These are phyloP conservation scores for Oscheius sp. DNA, from an alignment of 2,888 invertebrate genomes.

Conservation along the genomic window DNA sequence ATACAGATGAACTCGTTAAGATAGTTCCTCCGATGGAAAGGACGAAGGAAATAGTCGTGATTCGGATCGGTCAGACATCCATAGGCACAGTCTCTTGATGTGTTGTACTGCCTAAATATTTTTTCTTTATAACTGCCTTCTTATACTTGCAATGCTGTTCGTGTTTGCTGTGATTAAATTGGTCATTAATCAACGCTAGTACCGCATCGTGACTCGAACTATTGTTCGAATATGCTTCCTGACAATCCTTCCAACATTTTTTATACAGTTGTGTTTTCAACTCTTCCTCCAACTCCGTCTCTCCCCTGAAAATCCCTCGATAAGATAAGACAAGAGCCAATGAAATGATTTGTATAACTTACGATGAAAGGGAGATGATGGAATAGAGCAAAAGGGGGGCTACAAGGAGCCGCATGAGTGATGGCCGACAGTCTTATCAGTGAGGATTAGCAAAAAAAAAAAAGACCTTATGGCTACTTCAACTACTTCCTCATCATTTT, in stretches of 20 bases:
- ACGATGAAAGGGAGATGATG: too few species aligned
- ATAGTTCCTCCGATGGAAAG: slow-evolving; percentile 29
- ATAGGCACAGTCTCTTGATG: slow-evolving; percentile 20
- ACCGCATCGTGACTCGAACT: slow-evolving; percentile 22
- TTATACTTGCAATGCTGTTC: slow-evolving; percentile 24
- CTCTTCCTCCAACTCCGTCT: slow-evolving; percentile 22
- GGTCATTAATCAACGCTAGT: slow-evolving; percentile 24
- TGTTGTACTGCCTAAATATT: slow-evolving; percentile 9
- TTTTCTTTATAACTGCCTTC: not conserved
- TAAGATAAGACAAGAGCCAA: not conserved
- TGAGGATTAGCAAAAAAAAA: not conserved
- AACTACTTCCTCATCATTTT: not conserved
- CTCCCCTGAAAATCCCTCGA: not conserved
- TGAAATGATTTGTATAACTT: not conserved
- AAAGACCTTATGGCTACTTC: slow-evolving; percentile 10
- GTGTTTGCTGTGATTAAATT: slow-evolving; percentile 20
- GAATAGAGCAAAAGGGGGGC: slow-evolving; percentile 3
- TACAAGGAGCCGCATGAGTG: slow-evolving; percentile 21
- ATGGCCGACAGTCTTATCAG: slow-evolving; percentile 6
- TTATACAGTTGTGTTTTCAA: slow-evolving; percentile 21
- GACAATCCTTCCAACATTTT: slow-evolving; percentile 31
- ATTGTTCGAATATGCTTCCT: slow-evolving; percentile 8
- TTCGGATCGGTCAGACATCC: slow-evolving; percentile 25
- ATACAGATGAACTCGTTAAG: slow-evolving; percentile 33
- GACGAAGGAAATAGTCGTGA: slow-evolving; percentile 31